Percentiles rank a stretch among this genome's conserved stretches.
phyloP scores from a whole-genome alignment of 2,888 invertebrate genomes.

The Tetranychus piercei region DNA sequence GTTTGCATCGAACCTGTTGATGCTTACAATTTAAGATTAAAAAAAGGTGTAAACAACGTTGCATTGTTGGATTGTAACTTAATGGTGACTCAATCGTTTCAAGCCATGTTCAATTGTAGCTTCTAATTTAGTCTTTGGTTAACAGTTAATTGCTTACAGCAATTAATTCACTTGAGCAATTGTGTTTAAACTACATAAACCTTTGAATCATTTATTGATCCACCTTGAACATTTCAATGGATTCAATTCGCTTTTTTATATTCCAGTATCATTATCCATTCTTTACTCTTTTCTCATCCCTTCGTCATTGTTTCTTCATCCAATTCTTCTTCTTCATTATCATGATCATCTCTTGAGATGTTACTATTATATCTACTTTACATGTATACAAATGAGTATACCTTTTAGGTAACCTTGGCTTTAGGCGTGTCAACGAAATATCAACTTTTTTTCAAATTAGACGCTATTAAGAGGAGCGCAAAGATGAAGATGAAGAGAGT shows the following conservation, averaged over 20 bases:
- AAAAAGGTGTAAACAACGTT: no score
- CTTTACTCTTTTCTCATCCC: neutral
- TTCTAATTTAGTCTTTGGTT: neutral
- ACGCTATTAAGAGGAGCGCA: neutral
- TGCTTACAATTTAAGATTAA: no score
- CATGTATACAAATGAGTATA: neutral
- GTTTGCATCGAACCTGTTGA: no score
- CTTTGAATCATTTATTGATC: neutral
- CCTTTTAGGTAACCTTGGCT: neutral
- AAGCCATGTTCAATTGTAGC: no score
- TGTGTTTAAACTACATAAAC: neutral
- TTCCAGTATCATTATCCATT: no score
- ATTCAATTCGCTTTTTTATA: neutral
- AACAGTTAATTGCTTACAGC: neutral
- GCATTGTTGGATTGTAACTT: no score
- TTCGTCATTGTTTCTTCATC: neutral
- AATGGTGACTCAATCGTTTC: no score
- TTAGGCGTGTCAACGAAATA: neutral
- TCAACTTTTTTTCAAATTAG: neutral
- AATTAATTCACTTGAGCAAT: no score
- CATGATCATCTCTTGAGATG: neutral
- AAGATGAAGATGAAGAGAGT: conserved; percentile 12
- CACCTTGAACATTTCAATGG: neutral
- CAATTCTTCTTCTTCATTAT: neutral
- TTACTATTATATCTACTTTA: neutral